Evolutionary conservation across 1,140 invertebrate genomes (phyloP).

Genomic region (Marisa cornuarietis): DNA sequence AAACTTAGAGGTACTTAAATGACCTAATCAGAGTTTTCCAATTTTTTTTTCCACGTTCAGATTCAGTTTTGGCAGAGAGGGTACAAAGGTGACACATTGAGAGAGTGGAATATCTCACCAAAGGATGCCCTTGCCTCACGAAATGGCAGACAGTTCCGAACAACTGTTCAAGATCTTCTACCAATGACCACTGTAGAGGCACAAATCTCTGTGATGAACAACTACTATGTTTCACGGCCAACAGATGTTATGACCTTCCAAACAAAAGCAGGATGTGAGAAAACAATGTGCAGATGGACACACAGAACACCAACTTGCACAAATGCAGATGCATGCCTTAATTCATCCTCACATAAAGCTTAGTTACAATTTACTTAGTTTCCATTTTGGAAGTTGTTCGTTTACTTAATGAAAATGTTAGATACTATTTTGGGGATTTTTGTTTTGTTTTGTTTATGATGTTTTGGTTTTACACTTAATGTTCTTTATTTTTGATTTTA

Average conservation of each 20-base stretch:
- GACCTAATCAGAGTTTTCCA: background rate
- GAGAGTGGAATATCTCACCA: conserved; percentile 39
- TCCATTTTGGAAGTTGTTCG: no score
- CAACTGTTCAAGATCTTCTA: conserved; percentile 35
- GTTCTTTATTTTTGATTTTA: background rate
- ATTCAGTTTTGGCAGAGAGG: conserved; percentile 47
- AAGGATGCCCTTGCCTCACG: conserved; percentile 15
- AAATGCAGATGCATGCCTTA: no score
- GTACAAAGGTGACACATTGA: conserved; percentile 31
- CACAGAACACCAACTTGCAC: no score
- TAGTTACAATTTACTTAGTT: no score
- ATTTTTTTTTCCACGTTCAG: conserved; percentile 14
- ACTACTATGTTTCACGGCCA: conserved; percentile 47
- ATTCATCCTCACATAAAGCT: no score
- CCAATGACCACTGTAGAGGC: conserved; percentile 46
- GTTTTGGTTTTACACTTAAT: background rate
- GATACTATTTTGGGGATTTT: background rate
- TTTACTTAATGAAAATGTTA: no score
- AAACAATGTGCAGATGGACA: no score
- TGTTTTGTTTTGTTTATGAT: background rate
- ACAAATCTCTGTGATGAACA: conserved; percentile 48
- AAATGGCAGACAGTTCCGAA: conserved; percentile 27
- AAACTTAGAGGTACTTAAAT: background rate
- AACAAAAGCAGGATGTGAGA: conserved; percentile 47
- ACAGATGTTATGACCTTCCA: conserved; percentile 36